Evolutionary conservation across 2,113 vertebrate genomes (phyloP).

Genomic region (Pedetes capensis): DNA sequence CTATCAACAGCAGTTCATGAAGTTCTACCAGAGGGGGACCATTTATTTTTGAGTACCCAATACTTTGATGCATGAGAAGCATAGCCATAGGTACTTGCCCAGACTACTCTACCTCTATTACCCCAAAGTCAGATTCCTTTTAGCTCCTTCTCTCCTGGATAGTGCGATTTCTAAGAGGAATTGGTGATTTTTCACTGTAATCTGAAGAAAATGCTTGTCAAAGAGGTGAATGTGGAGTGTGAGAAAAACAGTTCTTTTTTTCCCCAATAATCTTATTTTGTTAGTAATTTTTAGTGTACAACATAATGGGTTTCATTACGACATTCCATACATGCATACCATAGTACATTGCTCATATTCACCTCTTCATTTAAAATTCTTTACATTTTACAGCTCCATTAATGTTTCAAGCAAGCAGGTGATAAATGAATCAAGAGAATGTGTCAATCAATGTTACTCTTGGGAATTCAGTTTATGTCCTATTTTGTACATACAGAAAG

Average conservation of each 20-base stretch:
- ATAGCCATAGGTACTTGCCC: not conserved
- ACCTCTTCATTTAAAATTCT: too few species aligned
- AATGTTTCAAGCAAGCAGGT: not conserved
- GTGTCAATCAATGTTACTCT: not conserved
- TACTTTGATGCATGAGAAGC: not conserved
- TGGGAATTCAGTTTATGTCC: not conserved
- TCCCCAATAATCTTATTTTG: too few species aligned
- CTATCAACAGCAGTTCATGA: not conserved
- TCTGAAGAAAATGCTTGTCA: not conserved
- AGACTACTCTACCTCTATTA: not conserved
- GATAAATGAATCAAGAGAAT: not conserved
- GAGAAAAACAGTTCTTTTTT: not conserved
- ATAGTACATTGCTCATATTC: too few species aligned
- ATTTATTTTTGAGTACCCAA: not conserved
- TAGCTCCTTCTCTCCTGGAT: not conserved
- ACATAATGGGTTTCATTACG: too few species aligned
- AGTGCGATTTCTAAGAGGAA: not conserved
- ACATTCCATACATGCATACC: too few species aligned
- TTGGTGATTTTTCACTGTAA: not conserved
- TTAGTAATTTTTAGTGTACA: too few species aligned
- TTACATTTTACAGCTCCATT: not conserved
- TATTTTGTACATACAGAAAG: not conserved
- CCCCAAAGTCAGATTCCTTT: not conserved
- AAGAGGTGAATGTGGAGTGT: not conserved
- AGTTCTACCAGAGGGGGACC: not conserved